These are phyloP conservation scores for Ruditapes philippinarum DNA, from an alignment of 1,140 invertebrate species.

Conservation along the genomic window DNA sequence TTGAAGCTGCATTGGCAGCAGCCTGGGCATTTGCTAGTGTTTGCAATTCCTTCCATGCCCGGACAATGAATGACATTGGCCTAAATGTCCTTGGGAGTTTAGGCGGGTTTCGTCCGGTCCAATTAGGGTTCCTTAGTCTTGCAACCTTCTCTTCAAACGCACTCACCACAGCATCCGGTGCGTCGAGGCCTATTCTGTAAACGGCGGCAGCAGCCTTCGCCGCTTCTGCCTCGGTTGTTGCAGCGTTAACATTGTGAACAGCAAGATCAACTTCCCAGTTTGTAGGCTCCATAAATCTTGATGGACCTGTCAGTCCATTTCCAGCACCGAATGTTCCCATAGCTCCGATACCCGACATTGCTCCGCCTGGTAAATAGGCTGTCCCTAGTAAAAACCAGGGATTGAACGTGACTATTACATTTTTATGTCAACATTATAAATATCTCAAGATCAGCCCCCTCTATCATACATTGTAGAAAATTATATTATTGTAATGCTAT, in stretches of 20 bases:
- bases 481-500: no score
- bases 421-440: no score
- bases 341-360: neutral
- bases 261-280: conserved; percentile 56
- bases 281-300: conserved; percentile 45
- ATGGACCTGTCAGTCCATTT: neutral
- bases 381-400: neutral
- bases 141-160: conserved; percentile 59
- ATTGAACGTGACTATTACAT: neutral
- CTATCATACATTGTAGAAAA: no score
- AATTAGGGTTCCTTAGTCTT: conserved; percentile 34
- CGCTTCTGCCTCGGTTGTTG: conserved; percentile 44
- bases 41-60: conserved; percentile 48
- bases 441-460: no score
- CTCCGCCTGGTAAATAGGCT: neutral
- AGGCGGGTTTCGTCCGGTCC: neutral
- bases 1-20: neutral
- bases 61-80: conserved; percentile 41
- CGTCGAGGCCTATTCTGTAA: conserved; percentile 38
- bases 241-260: conserved; percentile 46
- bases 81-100: conserved; percentile 30
- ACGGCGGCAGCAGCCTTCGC: conserved; percentile 49
- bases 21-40: neutral
- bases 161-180: conserved; percentile 48
- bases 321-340: neutral